Evolutionary conservation across 2,113 vertebrate species (phyloP).

Genomic region (Nymphicus hollandicus): DNA sequence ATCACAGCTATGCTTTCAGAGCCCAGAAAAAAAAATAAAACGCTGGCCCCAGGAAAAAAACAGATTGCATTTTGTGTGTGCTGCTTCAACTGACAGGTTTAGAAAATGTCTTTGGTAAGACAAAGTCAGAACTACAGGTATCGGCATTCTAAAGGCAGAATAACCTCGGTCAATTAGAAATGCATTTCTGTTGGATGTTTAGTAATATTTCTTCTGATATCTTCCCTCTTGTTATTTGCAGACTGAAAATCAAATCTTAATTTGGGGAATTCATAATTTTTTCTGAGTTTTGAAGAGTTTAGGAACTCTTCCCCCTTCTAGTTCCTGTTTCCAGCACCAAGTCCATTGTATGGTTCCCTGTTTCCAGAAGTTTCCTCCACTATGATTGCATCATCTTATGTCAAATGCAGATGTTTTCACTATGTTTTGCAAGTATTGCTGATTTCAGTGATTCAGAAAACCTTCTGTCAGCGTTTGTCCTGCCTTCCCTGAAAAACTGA

Average conservation of each 20-base stretch:
- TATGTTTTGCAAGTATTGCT: background rate
- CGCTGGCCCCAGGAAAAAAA: slow-evolving; percentile 30
- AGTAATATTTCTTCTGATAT: background rate
- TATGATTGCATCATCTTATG: background rate
- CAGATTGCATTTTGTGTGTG: slow-evolving; percentile 1
- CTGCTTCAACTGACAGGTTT: background rate
- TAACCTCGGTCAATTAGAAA: background rate
- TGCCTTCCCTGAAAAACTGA: background rate
- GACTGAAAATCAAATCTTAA: background rate
- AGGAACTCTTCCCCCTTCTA: background rate
- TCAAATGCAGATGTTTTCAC: background rate
- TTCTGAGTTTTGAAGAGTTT: background rate
- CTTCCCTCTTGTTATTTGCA: background rate
- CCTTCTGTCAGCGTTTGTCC: background rate
- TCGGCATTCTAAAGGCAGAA: background rate
- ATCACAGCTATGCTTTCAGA: slow-evolving; percentile 44
- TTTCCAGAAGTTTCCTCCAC: background rate
- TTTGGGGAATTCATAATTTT: background rate
- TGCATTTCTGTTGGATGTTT: background rate
- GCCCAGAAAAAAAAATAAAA: slow-evolving; percentile 14
- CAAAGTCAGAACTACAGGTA: background rate
- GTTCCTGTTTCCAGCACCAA: background rate
- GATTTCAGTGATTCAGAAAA: background rate
- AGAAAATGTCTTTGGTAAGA: background rate
- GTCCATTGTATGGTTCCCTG: background rate